Percentiles rank a stretch among this genome's conserved stretches.
phyloP scores from a whole-genome alignment of 2,113 vertebrate species.

The Alligator sinensis region DNA sequence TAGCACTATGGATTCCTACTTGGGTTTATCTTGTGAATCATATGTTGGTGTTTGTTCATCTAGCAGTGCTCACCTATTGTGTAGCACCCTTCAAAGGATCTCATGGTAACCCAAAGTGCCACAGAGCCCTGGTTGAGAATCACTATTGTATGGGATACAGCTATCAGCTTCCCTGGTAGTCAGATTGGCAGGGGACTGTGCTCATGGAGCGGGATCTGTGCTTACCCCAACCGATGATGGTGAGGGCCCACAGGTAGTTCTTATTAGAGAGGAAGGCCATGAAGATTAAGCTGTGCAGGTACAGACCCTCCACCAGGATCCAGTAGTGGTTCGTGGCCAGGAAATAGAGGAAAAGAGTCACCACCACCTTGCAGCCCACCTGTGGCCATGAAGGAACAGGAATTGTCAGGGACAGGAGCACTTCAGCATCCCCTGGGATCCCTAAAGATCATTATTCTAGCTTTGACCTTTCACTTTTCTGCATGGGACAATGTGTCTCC shows the following conservation, averaged over 20 bases:
- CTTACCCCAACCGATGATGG: slow-evolving; percentile 93
- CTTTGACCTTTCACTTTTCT: background rate
- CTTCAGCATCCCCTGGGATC: background rate
- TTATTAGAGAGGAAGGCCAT: slow-evolving; percentile 94
- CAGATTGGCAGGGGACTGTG: background rate
- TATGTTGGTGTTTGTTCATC: too few relatives aligned
- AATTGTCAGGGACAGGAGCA: background rate
- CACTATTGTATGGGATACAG: too few relatives aligned
- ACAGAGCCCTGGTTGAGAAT: too few relatives aligned
- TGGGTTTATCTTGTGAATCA: too few relatives aligned
- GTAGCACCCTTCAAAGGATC: too few relatives aligned
- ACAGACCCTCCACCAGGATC: slow-evolving; percentile 94
- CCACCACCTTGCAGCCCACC: slow-evolving; percentile 91
- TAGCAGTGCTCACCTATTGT: too few relatives aligned
- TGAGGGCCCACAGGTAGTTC: slow-evolving; percentile 90
- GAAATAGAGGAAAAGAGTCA: slow-evolving; percentile 93
- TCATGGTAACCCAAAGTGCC: too few relatives aligned
- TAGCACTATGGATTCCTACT: too few relatives aligned
- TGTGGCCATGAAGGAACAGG: slow-evolving; percentile 46
- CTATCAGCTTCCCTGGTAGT: background rate
- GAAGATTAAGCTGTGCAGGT: slow-evolving; percentile 93
- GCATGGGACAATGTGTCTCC: background rate
- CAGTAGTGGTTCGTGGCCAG: slow-evolving; percentile 95
- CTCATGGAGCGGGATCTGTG: background rate
- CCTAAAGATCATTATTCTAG: background rate